Evolutionary conservation across 1,140 invertebrate species (phyloP).

Genomic region (Spodoptera litura): DNA sequence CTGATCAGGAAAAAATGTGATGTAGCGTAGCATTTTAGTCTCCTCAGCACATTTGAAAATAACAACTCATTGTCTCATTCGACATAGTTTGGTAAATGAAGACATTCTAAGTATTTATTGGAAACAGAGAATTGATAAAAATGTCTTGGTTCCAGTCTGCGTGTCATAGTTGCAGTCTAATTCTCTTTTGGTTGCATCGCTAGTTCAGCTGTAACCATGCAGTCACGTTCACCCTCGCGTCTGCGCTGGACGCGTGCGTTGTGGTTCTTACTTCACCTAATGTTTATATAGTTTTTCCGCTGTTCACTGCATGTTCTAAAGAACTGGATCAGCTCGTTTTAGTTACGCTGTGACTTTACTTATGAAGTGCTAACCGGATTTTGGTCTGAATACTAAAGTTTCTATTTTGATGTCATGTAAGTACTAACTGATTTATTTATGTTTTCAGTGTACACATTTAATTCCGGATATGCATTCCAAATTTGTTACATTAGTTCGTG

Average conservation of each 20-base stretch:
- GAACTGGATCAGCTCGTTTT: conserved; percentile 31
- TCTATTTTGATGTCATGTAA: conserved; percentile 46
- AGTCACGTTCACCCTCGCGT: conserved; percentile 66
- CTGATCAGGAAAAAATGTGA: too few relatives aligned
- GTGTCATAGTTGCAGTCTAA: conserved; percentile 49
- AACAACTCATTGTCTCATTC: too few relatives aligned
- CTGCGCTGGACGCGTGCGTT: conserved; percentile 61
- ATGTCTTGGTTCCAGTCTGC: conserved; percentile 1
- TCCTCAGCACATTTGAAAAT: too few relatives aligned
- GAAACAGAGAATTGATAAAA: too few relatives aligned
- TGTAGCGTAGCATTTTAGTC: too few relatives aligned
- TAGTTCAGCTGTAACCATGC: conserved; percentile 50
- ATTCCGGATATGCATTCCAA: conserved; percentile 7
- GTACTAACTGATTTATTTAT: conserved; percentile 31
- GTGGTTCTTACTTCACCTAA: conserved; percentile 46
- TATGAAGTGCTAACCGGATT: conserved; percentile 47
- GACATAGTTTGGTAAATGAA: too few relatives aligned
- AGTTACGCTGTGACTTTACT: conserved; percentile 51
- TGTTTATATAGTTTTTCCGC: conserved; percentile 47
- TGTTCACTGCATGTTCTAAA: conserved; percentile 55
- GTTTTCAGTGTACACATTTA: neutral
- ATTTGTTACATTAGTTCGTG: neutral
- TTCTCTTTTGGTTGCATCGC: conserved; percentile 50
- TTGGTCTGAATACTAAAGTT: conserved; percentile 43
- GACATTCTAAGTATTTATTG: too few relatives aligned